A percentile compares a stretch with the other conserved stretches of the same genome.
phyloP scores from a whole-genome alignment of 2,888 invertebrate species.

The Pseudoips prasinana region DNA sequence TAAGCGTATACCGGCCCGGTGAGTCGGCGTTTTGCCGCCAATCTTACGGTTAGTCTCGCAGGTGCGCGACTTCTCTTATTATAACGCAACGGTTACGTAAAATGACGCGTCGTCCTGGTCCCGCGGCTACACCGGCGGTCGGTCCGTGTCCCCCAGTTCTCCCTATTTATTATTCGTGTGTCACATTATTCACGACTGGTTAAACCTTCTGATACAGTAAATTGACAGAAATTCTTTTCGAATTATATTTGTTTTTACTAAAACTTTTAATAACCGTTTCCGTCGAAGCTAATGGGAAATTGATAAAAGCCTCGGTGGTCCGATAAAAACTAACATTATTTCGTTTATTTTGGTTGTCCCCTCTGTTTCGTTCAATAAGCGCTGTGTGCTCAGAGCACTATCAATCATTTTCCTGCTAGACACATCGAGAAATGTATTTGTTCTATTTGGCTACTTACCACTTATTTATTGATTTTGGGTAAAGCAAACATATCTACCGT shows the following conservation, averaged over 20 bases:
- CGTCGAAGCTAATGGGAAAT: slow-evolving; percentile 45
- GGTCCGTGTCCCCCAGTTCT: too few species aligned
- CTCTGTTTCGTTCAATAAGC: slow-evolving; percentile 62
- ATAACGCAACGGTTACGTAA: slow-evolving; percentile 42
- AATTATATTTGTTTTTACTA: too few species aligned
- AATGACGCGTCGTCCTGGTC: slow-evolving; percentile 32
- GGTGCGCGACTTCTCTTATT: slow-evolving; percentile 54
- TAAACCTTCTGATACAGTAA: too few species aligned
- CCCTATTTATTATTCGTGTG: too few species aligned
- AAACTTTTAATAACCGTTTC: too few species aligned
- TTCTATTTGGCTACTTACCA: slow-evolving; percentile 46
- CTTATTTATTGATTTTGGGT: slow-evolving; percentile 67
- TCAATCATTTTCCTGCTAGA: slow-evolving; percentile 71
- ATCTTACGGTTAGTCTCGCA: slow-evolving; percentile 64
- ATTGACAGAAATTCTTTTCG: too few species aligned
- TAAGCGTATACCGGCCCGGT: slow-evolving; percentile 73
- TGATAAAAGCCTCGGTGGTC: slow-evolving; percentile 40
- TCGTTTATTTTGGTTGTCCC: slow-evolving; percentile 43
- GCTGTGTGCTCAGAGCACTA: slow-evolving; percentile 71
- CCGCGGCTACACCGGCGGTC: too few species aligned
- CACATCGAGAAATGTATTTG: slow-evolving; percentile 66
- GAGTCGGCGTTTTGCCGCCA: slow-evolving; percentile 69
- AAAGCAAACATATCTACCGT: slow-evolving; percentile 22
- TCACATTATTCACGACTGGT: too few species aligned
- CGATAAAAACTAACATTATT: slow-evolving; percentile 55